phyloP scores from a whole-genome alignment of 2,797 vertebrate species.

The Sylvilagus floridanus region DNA sequence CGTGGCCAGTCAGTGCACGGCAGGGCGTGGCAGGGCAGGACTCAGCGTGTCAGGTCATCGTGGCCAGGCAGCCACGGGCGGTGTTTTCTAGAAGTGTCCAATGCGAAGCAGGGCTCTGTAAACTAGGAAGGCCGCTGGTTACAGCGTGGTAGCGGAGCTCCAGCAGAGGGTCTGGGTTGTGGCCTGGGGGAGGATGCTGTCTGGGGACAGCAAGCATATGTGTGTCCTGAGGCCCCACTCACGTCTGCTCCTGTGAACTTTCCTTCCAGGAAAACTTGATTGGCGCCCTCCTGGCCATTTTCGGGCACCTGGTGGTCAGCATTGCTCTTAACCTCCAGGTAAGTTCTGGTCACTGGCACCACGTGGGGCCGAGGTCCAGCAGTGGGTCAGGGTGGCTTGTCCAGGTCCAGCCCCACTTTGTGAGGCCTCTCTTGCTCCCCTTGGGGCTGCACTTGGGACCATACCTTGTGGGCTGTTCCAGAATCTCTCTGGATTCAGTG shows the following conservation, averaged over 20 bases:
- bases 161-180: not conserved
- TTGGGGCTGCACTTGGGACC: not conserved
- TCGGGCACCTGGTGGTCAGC: constrained; percentile 96
- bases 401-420: not conserved
- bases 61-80: not conserved
- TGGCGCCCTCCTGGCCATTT: constrained; percentile 96
- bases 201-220: not conserved
- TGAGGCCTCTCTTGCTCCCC: not conserved
- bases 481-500: not conserved
- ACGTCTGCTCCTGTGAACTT: constrained; percentile 42
- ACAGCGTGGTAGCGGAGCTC: not conserved
- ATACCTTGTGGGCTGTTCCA: not conserved
- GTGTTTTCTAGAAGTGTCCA: not conserved
- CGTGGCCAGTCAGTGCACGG: not conserved
- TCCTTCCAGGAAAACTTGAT: constrained; percentile 95
- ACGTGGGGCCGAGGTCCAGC: not conserved
- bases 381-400: not conserved
- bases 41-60: not conserved
- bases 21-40: not conserved
- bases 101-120: not conserved
- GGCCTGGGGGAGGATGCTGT: not conserved
- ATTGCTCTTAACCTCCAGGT: constrained; percentile 97
- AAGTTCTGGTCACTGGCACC: constrained; percentile 31
- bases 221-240: not conserved
- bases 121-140: not conserved